Conservation (phyloP, 2,888 invertebrate species). For the Galerucella calmariensis region DNA sequence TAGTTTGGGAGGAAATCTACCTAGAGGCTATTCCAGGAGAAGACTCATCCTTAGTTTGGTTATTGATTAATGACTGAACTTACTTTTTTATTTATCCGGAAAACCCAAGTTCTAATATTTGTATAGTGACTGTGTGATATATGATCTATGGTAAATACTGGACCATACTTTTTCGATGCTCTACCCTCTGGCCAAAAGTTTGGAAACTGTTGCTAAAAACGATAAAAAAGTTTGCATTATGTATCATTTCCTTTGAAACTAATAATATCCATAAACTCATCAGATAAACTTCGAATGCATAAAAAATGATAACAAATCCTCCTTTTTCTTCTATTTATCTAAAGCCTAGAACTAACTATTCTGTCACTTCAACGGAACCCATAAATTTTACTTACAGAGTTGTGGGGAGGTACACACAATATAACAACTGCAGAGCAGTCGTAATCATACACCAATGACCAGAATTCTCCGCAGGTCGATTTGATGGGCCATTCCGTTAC, state of each 20-base stretch:
- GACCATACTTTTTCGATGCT: constrained; percentile 91
- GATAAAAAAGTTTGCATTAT: neutral
- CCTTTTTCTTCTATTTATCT: too few relatives aligned
- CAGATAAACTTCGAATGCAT: too few relatives aligned
- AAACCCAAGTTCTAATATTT: constrained; percentile 96
- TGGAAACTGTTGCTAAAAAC: constrained; percentile 81
- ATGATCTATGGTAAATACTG: constrained; percentile 94
- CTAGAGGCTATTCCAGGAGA: too few relatives aligned
- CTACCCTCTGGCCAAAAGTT: constrained; percentile 93
- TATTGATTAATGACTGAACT: constrained; percentile 39
- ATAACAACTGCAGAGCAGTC: constrained; percentile 97
- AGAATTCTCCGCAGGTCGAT: constrained; percentile 93
- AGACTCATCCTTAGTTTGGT: neutral
- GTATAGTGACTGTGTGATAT: constrained; percentile 93
- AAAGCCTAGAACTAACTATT: too few relatives aligned
- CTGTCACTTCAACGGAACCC: neutral
- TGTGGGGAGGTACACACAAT: constrained; percentile 85
- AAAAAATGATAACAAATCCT: too few relatives aligned
- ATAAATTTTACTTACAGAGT: constrained; percentile 73
- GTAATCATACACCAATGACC: constrained; percentile 98
- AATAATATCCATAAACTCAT: too few relatives aligned
- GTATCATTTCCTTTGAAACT: neutral
- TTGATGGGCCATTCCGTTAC: constrained; percentile 98
- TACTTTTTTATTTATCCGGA: constrained; percentile 94
- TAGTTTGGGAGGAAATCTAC: too few relatives aligned